These are phyloP conservation scores for Euura lappo DNA, from an alignment of 1,140 invertebrate species.

Conservation along the genomic window DNA sequence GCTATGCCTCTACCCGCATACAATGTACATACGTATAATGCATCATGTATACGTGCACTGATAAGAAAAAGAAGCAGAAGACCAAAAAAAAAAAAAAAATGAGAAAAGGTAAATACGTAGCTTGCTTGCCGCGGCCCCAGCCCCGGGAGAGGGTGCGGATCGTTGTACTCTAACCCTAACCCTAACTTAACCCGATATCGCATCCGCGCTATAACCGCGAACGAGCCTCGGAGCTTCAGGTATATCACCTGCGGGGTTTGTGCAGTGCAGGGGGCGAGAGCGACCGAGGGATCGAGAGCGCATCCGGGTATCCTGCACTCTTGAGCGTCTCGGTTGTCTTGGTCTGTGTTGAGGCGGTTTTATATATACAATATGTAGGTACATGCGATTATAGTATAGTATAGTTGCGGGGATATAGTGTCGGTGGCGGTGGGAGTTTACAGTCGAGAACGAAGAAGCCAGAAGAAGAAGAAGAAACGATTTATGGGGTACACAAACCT, in stretches of 20 bases:
- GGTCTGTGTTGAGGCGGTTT: neutral
- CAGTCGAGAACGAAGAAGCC: neutral
- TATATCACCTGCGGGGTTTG: neutral
- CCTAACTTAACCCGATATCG: too few relatives aligned
- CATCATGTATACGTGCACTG: too few relatives aligned
- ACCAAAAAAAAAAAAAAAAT: slow-evolving; percentile 13
- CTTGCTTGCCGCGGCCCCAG: too few relatives aligned
- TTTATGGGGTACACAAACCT: slow-evolving; percentile 48
- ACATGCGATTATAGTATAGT: neutral
- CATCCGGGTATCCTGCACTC: slow-evolving; percentile 47
- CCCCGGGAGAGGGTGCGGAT: too few relatives aligned
- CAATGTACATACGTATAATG: too few relatives aligned
- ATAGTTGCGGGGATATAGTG: neutral
- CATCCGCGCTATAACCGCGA: too few relatives aligned
- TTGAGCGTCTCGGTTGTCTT: neutral
- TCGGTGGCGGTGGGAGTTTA: neutral
- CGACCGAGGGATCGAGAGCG: slow-evolving; percentile 25
- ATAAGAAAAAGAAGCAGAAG: slow-evolving; percentile 11
- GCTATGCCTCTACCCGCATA: too few relatives aligned
- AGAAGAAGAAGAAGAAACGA: slow-evolving; percentile 21
- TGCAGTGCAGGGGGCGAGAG: slow-evolving; percentile 21
- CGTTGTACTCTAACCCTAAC: too few relatives aligned
- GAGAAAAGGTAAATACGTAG: too few relatives aligned
- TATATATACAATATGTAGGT: neutral
- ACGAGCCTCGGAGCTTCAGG: neutral